Evolutionary conservation across 2,888 invertebrate species (phyloP).

Genomic region (Platypus cylindrus): DNA sequence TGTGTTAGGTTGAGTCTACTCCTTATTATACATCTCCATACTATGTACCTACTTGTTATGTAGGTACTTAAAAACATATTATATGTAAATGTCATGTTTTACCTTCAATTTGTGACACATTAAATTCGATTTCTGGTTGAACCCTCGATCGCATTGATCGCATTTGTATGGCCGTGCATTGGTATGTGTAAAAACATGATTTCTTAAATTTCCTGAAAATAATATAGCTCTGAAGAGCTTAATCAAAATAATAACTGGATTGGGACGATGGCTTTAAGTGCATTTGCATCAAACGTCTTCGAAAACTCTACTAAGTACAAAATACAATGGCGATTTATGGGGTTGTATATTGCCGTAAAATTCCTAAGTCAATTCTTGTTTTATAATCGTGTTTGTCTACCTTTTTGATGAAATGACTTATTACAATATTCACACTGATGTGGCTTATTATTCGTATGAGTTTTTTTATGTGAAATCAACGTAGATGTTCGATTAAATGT

Average conservation of each 20-base stretch:
- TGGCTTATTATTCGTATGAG: conserved; percentile 60
- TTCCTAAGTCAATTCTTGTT: too few species aligned
- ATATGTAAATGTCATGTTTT: conserved; percentile 5
- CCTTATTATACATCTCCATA: too few species aligned
- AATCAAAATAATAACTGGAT: conserved; percentile 2
- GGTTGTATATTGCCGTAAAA: too few species aligned
- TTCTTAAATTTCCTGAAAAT: conserved; percentile 58
- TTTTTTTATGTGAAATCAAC: conserved; percentile 68
- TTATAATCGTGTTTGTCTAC: too few species aligned
- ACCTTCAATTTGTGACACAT: conserved; percentile 67
- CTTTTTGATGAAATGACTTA: conserved; percentile 73
- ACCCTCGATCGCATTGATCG: conserved; percentile 59
- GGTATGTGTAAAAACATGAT: conserved; percentile 66
- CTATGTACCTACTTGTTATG: too few species aligned
- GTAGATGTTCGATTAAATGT: conserved; percentile 69
- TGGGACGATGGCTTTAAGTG: too few species aligned
- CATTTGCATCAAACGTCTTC: too few species aligned
- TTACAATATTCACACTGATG: conserved; percentile 62
- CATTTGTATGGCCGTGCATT: conserved; percentile 69
- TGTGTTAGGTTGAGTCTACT: too few species aligned
- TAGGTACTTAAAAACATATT: neutral
- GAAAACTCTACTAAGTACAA: too few species aligned
- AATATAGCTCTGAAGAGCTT: too few species aligned
- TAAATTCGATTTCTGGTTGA: conserved; percentile 70
- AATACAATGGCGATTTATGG: too few species aligned